Conservation (phyloP, 2,888 invertebrate genomes). For the Notocelia uddmanniana region DNA sequence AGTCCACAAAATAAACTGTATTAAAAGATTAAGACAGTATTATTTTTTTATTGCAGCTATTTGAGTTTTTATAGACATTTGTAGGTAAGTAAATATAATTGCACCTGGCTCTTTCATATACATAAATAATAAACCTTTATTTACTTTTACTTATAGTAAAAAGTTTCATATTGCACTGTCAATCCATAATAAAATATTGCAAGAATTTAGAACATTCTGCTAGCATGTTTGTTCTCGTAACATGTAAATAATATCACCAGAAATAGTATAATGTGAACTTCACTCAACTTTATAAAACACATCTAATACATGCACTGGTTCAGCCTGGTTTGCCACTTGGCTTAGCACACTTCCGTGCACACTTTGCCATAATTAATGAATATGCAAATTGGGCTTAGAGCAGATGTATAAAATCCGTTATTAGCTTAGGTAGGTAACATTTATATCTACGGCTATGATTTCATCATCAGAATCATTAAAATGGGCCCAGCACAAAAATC, state of each 20-base stretch:
- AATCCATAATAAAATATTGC: constrained; percentile 68
- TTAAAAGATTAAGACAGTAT: constrained; percentile 49
- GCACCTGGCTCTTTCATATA: constrained; percentile 69
- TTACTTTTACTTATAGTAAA: constrained; percentile 81
- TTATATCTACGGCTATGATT: constrained; percentile 25
- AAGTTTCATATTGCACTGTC: constrained; percentile 82
- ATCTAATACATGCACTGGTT: constrained; percentile 29
- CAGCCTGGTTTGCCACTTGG: constrained; percentile 39
- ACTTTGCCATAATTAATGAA: constrained; percentile 37
- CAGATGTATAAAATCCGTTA: constrained; percentile 41
- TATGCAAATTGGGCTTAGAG: constrained; percentile 38
- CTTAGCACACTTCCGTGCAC: constrained; percentile 36
- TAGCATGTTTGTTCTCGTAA: constrained; percentile 46
- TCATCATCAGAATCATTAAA: constrained; percentile 23
- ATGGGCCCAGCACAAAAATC: constrained; percentile 26
- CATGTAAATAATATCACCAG: constrained; percentile 38
- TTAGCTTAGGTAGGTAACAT: constrained; percentile 38
- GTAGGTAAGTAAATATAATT: constrained; percentile 61
- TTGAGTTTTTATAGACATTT: constrained; percentile 50
- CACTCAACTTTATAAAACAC: constrained; percentile 33
- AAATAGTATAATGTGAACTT: constrained; percentile 40
- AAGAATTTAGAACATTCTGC: constrained; percentile 54
- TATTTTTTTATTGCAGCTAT: constrained; percentile 55
- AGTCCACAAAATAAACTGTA: constrained; percentile 55
- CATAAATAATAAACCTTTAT: constrained; percentile 59